Conservation (phyloP, 92 coral and sea anemone genomes). For the Phenganax stokvisi region DNA sequence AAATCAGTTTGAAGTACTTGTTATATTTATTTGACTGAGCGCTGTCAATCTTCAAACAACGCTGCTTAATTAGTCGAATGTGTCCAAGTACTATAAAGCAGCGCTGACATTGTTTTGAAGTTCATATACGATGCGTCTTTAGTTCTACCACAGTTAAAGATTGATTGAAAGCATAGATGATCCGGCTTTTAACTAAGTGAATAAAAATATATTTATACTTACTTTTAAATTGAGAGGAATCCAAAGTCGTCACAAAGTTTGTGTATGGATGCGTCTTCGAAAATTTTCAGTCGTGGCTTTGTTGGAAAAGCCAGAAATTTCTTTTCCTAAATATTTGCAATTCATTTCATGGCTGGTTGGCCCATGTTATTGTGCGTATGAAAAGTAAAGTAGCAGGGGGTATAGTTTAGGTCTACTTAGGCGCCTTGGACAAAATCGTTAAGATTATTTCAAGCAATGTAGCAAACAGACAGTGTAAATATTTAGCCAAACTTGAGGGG, state of each 20-base stretch:
- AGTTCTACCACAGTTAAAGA: too few relatives aligned
- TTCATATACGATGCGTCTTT: too few relatives aligned
- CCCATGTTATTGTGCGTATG: not conserved
- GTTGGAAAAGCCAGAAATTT: not conserved
- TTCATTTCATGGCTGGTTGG: slow-evolving; percentile 23
- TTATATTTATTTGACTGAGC: too few relatives aligned
- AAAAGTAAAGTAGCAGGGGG: slow-evolving; percentile 14
- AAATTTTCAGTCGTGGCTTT: not conserved
- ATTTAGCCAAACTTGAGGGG: too few relatives aligned
- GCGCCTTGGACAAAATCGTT: not conserved
- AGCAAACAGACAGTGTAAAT: not conserved
- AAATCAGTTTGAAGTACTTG: too few relatives aligned
- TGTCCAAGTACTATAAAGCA: too few relatives aligned
- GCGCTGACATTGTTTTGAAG: too few relatives aligned
- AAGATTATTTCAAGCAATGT: not conserved
- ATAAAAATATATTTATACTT: not conserved
- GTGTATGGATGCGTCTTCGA: not conserved
- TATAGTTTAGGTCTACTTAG: not conserved
- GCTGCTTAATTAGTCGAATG: too few relatives aligned
- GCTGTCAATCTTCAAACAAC: too few relatives aligned
- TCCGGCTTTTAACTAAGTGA: too few relatives aligned
- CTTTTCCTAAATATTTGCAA: slow-evolving; percentile 5
- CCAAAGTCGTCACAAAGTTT: not conserved
- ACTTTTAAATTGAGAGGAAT: not conserved
- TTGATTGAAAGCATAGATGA: too few relatives aligned